phyloP scores from a whole-genome alignment of 1,140 invertebrate genomes.

The Lepidostoma basale region DNA sequence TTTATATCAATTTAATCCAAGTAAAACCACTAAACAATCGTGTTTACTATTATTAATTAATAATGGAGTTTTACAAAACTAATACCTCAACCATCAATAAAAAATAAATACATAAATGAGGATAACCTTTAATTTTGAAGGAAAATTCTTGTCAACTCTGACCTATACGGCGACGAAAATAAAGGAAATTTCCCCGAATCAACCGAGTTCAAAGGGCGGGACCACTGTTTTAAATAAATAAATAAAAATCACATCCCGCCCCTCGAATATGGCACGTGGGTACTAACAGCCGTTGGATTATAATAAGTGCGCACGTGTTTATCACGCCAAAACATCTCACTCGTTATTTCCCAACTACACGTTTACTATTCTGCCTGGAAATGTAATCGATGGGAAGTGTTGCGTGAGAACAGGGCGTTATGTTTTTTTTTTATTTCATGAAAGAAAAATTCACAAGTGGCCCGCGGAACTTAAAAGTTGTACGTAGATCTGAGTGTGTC shows the following conservation, averaged over 20 bases:
- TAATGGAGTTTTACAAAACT: too few relatives aligned
- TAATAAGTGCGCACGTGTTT: not conserved
- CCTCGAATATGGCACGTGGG: not conserved
- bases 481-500: too few relatives aligned
- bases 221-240: not conserved
- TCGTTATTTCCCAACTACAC: constrained; percentile 16
- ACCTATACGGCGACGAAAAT: too few relatives aligned
- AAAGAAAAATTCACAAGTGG: constrained; percentile 20
- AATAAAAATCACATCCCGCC: not conserved
- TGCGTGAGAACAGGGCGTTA: constrained; percentile 16
- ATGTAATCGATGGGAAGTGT: constrained; percentile 3
- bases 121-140: too few relatives aligned
- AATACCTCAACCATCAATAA: too few relatives aligned
- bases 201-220: too few relatives aligned
- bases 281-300: not conserved
- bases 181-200: too few relatives aligned
- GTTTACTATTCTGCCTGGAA: constrained; percentile 5
- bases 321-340: constrained; percentile 7
- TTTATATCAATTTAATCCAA: too few relatives aligned
- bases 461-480: constrained; percentile 3
- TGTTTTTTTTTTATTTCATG: not conserved
- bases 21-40: too few relatives aligned
- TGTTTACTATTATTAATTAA: too few relatives aligned
- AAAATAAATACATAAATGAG: too few relatives aligned
- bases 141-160: too few relatives aligned